Conservation (phyloP, 2,113 vertebrate species). For the Saguinus imperator region DNA sequence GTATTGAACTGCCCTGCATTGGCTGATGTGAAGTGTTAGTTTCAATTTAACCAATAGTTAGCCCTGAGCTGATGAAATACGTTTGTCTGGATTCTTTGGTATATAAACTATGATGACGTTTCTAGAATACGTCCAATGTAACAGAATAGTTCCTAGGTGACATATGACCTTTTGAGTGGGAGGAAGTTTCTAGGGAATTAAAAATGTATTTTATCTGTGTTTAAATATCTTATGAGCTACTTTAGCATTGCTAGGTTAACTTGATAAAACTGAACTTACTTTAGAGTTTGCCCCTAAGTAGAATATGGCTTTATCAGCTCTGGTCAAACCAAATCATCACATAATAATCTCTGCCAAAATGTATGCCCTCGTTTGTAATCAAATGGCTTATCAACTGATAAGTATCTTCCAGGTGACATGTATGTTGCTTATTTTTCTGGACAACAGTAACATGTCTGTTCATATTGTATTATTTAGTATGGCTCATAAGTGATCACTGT, state of each 20-base stretch:
- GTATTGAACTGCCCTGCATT: not conserved
- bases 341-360: conserved; percentile 14
- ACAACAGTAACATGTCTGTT: not conserved
- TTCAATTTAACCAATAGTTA: not conserved
- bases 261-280: not conserved
- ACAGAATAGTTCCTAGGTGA: conserved; percentile 4
- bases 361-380: not conserved
- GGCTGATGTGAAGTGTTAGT: not conserved
- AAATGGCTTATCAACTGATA: not conserved
- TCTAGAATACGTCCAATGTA: not conserved
- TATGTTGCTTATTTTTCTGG: not conserved
- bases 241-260: not conserved
- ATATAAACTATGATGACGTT: not conserved
- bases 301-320: not conserved
- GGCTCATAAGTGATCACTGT: not conserved
- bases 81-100: not conserved
- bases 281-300: not conserved
- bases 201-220: conserved; percentile 32
- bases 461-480: not conserved
- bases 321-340: not conserved
- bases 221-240: not conserved
- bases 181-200: conserved; percentile 43
- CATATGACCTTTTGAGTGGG: not conserved
- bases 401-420: not conserved
- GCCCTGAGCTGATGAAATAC: not conserved